Evolutionary conservation across 2,113 vertebrate genomes (phyloP).

Genomic region (Syrrhaptes paradoxus): DNA sequence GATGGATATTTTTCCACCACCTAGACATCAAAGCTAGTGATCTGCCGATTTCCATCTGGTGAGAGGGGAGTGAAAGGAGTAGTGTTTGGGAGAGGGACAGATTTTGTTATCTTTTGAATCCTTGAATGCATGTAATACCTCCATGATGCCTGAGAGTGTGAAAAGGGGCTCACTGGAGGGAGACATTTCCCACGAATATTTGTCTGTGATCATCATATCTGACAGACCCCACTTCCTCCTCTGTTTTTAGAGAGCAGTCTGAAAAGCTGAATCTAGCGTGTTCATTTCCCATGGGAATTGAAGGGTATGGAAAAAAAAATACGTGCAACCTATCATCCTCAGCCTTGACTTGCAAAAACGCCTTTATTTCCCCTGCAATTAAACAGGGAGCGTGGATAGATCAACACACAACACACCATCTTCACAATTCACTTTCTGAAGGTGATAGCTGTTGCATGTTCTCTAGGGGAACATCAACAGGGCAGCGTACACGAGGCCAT

Average conservation of each 20-base stretch:
- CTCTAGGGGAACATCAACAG: background rate
- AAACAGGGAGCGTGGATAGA: background rate
- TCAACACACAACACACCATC: rapidly evolving
- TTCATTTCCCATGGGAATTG: background rate
- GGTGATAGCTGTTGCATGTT: rapidly evolving
- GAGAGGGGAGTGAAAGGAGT: background rate
- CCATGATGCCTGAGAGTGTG: background rate
- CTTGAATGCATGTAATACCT: background rate
- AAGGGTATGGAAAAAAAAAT: background rate
- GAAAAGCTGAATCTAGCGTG: background rate
- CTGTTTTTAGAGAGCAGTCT: background rate
- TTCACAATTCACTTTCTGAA: background rate
- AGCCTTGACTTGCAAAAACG: background rate
- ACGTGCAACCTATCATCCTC: background rate
- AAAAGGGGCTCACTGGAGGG: background rate
- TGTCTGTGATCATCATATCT: background rate
- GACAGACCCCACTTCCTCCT: background rate
- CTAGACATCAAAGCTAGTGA: background rate
- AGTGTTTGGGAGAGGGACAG: background rate
- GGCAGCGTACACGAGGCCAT: background rate
- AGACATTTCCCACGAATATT: background rate
- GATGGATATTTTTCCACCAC: background rate
- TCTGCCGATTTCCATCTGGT: background rate
- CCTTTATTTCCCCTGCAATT: background rate
- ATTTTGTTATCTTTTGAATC: background rate